Percentiles rank a stretch among this genome's conserved stretches.
Conservation (phyloP, 2,113 vertebrate genomes). For the Prietella phreatophila region DNA sequence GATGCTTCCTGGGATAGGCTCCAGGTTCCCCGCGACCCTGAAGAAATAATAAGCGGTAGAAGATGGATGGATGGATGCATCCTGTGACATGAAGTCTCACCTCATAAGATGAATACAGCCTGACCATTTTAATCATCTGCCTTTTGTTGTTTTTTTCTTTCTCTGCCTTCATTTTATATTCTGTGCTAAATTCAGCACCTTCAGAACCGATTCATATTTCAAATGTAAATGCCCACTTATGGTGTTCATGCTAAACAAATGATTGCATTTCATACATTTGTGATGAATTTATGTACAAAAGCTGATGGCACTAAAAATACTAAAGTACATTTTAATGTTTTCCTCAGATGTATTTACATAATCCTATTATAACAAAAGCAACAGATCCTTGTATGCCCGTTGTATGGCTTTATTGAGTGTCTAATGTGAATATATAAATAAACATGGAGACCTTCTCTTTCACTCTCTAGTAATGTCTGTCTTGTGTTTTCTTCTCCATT, state of each 20-base stretch:
- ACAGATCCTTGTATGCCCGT: neutral
- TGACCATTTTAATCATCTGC: conserved; percentile 30
- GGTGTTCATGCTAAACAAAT: conserved; percentile 23
- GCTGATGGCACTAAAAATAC: neutral
- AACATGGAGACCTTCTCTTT: conserved; percentile 28
- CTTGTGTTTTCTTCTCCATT: conserved; percentile 44
- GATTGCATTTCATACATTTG: conserved; percentile 27
- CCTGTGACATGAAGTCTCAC: conserved; percentile 6
- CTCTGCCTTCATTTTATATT: conserved; percentile 20
- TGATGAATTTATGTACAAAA: conserved; percentile 18
- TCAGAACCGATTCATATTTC: conserved; percentile 2
- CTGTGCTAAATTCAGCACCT: conserved; percentile 2
- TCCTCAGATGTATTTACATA: conserved; percentile 11
- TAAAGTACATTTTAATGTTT: conserved; percentile 1
- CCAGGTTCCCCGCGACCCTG: too few relatives aligned
- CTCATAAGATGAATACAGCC: neutral
- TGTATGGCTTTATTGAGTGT: conserved; percentile 1
- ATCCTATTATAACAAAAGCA: neutral
- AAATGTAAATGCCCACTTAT: conserved; percentile 34
- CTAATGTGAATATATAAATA: conserved; percentile 25
- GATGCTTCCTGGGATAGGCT: too few relatives aligned
- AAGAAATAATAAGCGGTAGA: too few relatives aligned
- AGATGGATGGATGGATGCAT: too few relatives aligned
- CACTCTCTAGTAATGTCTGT: conserved; percentile 14
- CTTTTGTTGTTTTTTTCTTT: conserved; percentile 14